Evolutionary conservation across 92 coral and sea anemone species (phyloP).

Genomic region (Nematostella vectensis): DNA sequence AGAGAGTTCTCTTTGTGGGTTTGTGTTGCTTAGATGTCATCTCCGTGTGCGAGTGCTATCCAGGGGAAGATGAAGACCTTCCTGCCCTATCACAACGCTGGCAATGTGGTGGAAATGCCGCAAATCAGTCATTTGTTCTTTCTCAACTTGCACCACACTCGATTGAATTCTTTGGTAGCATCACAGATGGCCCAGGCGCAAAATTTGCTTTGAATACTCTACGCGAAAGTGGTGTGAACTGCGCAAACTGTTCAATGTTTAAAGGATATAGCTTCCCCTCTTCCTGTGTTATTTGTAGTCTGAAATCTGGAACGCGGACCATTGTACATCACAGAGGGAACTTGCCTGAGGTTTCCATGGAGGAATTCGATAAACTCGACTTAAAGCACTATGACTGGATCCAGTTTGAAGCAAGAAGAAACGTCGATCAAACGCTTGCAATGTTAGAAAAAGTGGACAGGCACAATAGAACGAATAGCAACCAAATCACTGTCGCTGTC

Average conservation of each 20-base stretch:
- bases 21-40: conserved; percentile 70
- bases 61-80: conserved; percentile 69
- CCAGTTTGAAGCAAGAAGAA: conserved; percentile 77
- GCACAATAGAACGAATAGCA: conserved; percentile 20
- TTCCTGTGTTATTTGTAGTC: conserved; percentile 64
- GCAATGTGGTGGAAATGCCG: conserved; percentile 87
- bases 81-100: conserved; percentile 60
- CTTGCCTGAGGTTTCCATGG: conserved; percentile 50
- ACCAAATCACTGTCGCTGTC: conserved; percentile 52
- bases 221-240: conserved; percentile 31
- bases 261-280: conserved; percentile 69
- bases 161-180: conserved; percentile 63
- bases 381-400: conserved; percentile 58
- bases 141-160: conserved; percentile 43
- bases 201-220: conserved; percentile 46
- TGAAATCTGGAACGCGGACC: conserved; percentile 60
- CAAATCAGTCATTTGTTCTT: conserved; percentile 61
- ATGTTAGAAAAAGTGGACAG: conserved; percentile 49
- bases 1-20: conserved; percentile 51
- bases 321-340: conserved; percentile 60
- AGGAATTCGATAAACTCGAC: conserved; percentile 52
- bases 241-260: conserved; percentile 53
- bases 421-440: conserved; percentile 47
- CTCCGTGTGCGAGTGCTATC: conserved; percentile 60
- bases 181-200: conserved; percentile 48